A percentile compares a stretch with the other conserved stretches of the same genome.
phyloP scores from a whole-genome alignment of 2,888 invertebrate genomes.

The Odontocolon sp. region DNA sequence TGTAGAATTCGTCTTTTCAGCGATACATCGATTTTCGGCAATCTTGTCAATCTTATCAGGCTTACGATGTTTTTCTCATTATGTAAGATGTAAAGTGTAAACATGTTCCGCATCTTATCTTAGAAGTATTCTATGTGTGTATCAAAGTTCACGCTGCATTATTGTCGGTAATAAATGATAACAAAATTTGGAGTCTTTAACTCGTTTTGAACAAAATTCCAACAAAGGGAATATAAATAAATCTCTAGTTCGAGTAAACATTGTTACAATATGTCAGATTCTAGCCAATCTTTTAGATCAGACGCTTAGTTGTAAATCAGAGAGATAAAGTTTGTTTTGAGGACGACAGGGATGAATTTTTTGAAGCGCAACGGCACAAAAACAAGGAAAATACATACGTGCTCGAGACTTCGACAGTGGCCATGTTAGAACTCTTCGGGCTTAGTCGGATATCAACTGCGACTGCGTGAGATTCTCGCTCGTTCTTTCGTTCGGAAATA shows the following conservation, averaged over 20 bases:
- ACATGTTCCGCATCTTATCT: background rate
- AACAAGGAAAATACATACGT: slow-evolving; percentile 44
- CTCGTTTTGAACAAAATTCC: no score
- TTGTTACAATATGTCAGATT: no score
- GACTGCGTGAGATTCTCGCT: slow-evolving; percentile 42
- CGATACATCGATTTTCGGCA: background rate
- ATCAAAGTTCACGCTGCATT: background rate
- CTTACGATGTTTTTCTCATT: background rate
- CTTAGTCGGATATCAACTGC: slow-evolving; percentile 10
- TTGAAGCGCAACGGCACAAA: slow-evolving; percentile 12
- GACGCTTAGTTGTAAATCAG: no score
- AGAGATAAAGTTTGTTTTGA: background rate
- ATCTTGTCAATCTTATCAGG: background rate
- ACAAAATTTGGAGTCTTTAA: background rate
- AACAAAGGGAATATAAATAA: no score
- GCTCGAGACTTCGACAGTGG: slow-evolving; percentile 25
- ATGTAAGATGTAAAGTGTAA: background rate
- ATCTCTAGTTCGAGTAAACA: no score
- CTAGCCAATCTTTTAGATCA: no score
- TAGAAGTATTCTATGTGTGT: background rate
- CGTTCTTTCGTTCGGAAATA: background rate
- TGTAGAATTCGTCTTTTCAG: no score
- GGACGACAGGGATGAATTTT: background rate
- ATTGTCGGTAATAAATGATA: background rate
- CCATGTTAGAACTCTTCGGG: slow-evolving; percentile 36